phyloP scores from a whole-genome alignment of 2,113 vertebrate genomes.

The Laticauda colubrina region DNA sequence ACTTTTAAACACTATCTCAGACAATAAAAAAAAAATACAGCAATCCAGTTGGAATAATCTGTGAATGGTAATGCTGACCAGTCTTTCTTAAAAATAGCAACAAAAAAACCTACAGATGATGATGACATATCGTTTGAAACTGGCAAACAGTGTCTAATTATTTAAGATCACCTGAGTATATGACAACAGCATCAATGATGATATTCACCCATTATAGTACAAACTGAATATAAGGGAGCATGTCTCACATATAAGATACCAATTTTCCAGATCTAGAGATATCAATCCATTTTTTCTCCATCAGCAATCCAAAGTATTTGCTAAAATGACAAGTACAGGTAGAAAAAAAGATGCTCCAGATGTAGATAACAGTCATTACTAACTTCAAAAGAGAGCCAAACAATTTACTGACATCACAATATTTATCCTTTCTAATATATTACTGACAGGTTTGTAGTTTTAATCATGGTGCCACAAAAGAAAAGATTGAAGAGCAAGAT shows the following conservation, averaged over 20 bases:
- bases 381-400: background rate
- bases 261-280: background rate
- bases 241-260: background rate
- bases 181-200: background rate
- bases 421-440: background rate
- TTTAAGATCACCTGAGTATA: background rate
- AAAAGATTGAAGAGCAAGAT: conserved; percentile 53
- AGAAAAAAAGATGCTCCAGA: background rate
- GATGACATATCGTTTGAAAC: background rate
- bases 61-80: background rate
- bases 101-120: background rate
- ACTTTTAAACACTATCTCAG: background rate
- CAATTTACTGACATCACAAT: background rate
- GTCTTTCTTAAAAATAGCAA: background rate
- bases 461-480: background rate
- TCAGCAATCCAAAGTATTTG: background rate
- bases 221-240: background rate
- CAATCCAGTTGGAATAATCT: background rate
- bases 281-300: background rate
- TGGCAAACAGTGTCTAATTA: background rate
- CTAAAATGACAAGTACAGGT: background rate
- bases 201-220: background rate
- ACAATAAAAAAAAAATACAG: background rate
- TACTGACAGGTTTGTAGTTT: background rate
- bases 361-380: background rate